Base-by-base conservation (phyloP, 1,140 invertebrate genomes). In the Hyphantria cunea region DNA sequence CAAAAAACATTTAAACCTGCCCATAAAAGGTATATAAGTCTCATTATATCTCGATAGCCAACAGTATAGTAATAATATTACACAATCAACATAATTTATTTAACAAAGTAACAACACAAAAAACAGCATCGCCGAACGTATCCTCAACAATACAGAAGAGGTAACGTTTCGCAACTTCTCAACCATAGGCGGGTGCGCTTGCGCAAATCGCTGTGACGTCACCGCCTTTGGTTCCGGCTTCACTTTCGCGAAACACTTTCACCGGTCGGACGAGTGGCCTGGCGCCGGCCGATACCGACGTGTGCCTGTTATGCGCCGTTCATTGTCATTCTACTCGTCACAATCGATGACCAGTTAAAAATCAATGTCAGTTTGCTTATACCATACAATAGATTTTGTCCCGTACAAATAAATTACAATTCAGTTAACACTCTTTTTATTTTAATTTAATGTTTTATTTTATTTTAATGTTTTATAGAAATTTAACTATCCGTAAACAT, bases 241-340 rank as follows among this genome's bases (percentile, higher is more conserved):
- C 84, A 81, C 86, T 89, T 89, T 89, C 86, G 84, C 86, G 78
- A 78, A 72, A 83, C 82, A 88, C 85, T 89, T 88, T 89, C 86
- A 86, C 86, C 78, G 67, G 67, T 50, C 61, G 65, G 65, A 60
- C 74, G 70, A 62, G 63, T 66, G 70, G 66, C 66, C 37, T 45
- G 64, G 74, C 70, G 68, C 67, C 68, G 70, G 66, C 64, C 56
- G 59, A 45, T 66, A 39, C 13, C 48, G 45, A 55, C 52, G 53
- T 55, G 52, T 50, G 61, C 15, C 42, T 14, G 45, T 41, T 11
- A 37, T 39, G 34, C 50, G 14, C 50, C 17, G 12, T 15, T 54
- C 51, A 66, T 66, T 83, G 76, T 80, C 72, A 78, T 81, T 77
- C 71, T 32, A 11, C 37, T 37, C 63, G 52, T 59, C 61, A 49